These are phyloP conservation scores for Orthonychiurus folsomi DNA, from an alignment of 2,888 invertebrate genomes.

Conservation along the genomic window DNA sequence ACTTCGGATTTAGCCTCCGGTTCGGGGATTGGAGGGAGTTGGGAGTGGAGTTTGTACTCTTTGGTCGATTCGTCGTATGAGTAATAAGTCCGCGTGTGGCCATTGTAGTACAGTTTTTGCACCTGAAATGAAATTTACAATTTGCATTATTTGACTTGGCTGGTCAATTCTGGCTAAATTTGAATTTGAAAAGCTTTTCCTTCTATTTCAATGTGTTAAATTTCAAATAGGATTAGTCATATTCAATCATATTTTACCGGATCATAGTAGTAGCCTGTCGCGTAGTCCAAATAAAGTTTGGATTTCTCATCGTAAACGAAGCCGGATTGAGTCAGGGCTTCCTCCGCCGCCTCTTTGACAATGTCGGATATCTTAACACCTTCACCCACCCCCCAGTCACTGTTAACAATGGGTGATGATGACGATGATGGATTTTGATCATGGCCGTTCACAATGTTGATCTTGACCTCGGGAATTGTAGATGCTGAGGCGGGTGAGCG, in stretches of 20 bases:
- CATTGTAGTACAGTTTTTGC: slow-evolving; percentile 79
- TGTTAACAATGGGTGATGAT: too few relatives aligned
- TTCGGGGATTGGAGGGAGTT: slow-evolving; percentile 44
- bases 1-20: slow-evolving; percentile 7
- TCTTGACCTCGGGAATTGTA: too few relatives aligned
- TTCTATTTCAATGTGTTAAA: too few relatives aligned
- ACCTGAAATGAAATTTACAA: slow-evolving; percentile 51
- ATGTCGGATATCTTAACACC: slow-evolving; percentile 26
- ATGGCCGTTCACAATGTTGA: too few relatives aligned
- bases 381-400: slow-evolving; percentile 1
- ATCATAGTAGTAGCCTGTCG: slow-evolving; percentile 83
- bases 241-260: slow-evolving; percentile 62
- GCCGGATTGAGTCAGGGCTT: slow-evolving; percentile 21
- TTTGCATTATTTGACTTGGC: slow-evolving; percentile 2
- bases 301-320: slow-evolving; percentile 80
- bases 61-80: slow-evolving; percentile 67
- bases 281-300: slow-evolving; percentile 79
- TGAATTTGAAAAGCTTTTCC: too few relatives aligned
- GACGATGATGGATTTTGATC: too few relatives aligned
- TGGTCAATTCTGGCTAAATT: too few relatives aligned
- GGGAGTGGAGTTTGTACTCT: slow-evolving; percentile 71
- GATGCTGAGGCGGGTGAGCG: too few relatives aligned
- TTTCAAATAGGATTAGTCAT: too few relatives aligned
- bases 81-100: slow-evolving; percentile 72
- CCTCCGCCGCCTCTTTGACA: slow-evolving; percentile 35